Base-by-base conservation (phyloP, 2,888 invertebrate species). In the Gymnocheta viridis region DNA sequence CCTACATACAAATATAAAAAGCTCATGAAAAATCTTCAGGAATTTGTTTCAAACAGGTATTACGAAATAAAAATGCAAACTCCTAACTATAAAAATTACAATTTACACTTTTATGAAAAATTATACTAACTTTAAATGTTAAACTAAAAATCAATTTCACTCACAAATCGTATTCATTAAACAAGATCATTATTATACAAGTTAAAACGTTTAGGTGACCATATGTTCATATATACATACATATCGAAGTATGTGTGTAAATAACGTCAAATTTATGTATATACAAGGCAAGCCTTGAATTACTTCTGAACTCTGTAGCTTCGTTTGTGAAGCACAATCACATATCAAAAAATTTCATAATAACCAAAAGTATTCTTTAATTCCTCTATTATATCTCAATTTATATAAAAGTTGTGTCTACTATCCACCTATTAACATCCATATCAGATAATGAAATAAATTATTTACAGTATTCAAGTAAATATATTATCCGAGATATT, bases 101-200 rank as follows among this genome's bases (percentile, higher is more conserved):
- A 51, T n/a, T 58, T 56, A 17, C 10, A 58, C 49, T 67, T 69
- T 14, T 22, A 38, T 41, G 19, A 51, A 17, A 60, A 60, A n/a
- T 38, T 49, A 35, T 44, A 58, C 41, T n/a, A 41, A 62, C 60
- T 49, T 64, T 54, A 29, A 41, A 62, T 38, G 44, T 62, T 41
- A 24, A 62, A 78, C 29, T 69, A 60, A 67, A 67, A 70, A 69
- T 70, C 47, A 80, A 54, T 79, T 79, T 72, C 72, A 58, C 24
- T 60, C 51, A 60, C 51, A 49, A 72, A 56, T 60, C 56, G 58
- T 47, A 74, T 64, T 62, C 32, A 74, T 56, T 67, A 49, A 72
- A 69, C 69, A 82, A 79, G 82, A 82, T 82, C 82, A 79, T 78
- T 67, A 67, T 72, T 67, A 60, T 60, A 78, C 66, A 66, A 77